phyloP scores from a whole-genome alignment of 2,113 vertebrate species.

The Varanus salvator region DNA sequence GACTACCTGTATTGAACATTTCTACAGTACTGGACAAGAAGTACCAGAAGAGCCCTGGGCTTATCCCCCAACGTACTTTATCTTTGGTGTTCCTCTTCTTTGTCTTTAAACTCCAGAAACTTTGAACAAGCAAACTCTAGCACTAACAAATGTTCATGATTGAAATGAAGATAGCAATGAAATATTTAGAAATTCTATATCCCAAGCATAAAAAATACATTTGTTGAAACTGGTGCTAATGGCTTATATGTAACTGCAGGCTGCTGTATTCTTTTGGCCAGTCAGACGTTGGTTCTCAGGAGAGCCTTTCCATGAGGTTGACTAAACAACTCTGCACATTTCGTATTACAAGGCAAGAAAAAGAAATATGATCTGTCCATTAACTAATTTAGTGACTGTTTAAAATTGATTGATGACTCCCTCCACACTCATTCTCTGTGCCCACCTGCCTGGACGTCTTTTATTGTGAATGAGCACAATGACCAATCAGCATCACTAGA shows the following conservation, averaged over 20 bases:
- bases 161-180: constrained; percentile 22
- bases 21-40: background rate
- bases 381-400: constrained; percentile 3
- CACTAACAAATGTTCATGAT: background rate
- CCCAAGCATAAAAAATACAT: constrained; percentile 31
- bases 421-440: background rate
- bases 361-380: background rate
- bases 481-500: background rate
- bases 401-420: background rate
- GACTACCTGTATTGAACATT: background rate
- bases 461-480: background rate
- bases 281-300: background rate
- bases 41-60: background rate
- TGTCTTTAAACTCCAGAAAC: background rate
- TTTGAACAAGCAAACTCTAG: background rate
- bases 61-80: background rate
- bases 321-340: background rate
- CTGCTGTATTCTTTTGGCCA: background rate
- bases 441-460: background rate
- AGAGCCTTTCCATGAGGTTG: background rate
- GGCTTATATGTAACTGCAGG: constrained; percentile 7
- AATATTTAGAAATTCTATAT: constrained; percentile 25
- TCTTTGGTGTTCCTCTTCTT: background rate
- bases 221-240: constrained; percentile 15
- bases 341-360: background rate